phyloP scores from a whole-genome alignment of 1,140 invertebrate species.

The Eubasilissa regina region DNA sequence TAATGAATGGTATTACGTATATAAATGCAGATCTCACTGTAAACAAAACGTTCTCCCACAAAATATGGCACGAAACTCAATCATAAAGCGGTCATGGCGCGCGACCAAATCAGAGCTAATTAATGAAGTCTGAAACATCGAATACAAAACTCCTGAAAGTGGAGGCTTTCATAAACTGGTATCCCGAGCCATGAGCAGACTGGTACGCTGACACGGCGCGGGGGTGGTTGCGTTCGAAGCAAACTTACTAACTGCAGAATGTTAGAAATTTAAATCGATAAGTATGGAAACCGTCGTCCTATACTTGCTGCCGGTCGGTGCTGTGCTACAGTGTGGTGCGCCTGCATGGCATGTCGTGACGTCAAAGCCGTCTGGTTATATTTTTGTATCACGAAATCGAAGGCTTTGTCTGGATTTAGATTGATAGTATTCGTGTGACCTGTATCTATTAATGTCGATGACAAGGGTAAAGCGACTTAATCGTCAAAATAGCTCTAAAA shows the following conservation, averaged over 20 bases:
- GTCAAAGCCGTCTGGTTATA: background rate
- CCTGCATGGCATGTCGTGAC: background rate
- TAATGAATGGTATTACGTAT: too few relatives aligned
- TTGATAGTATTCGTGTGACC: too few relatives aligned
- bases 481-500: too few relatives aligned
- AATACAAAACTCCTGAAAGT: conserved; percentile 7
- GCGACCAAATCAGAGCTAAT: background rate
- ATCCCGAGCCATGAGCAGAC: background rate
- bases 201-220: conserved; percentile 1
- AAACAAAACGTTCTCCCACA: too few relatives aligned
- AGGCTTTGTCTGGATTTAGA: background rate
- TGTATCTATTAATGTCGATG: too few relatives aligned
- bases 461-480: too few relatives aligned
- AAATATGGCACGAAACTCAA: too few relatives aligned
- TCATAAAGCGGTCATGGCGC: too few relatives aligned
- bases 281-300: background rate
- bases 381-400: background rate
- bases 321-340: background rate
- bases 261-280: conserved; percentile 22
- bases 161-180: conserved; percentile 4
- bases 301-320: background rate
- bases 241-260: conserved; percentile 3
- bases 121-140: background rate
- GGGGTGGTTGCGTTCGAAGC: background rate
- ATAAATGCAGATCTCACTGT: too few relatives aligned